A percentile compares a stretch with the other conserved stretches of the same genome.
Conservation (phyloP, 2,888 invertebrate species). For the Epinotia demarniana region DNA sequence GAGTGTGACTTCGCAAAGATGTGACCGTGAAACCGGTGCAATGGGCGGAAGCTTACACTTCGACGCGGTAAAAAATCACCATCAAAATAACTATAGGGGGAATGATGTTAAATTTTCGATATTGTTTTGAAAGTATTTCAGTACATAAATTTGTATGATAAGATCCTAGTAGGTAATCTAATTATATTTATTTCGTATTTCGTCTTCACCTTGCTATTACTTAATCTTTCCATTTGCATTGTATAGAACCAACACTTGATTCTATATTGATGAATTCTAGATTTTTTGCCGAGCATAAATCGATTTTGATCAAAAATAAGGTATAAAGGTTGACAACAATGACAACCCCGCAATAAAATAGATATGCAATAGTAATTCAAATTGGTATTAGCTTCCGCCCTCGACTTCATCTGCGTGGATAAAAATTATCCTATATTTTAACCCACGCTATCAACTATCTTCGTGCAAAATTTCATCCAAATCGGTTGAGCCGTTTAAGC, state of each 20-base stretch:
- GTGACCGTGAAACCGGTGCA: constrained; percentile 32
- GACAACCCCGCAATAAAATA: neutral
- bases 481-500: no score
- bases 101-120: neutral
- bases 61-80: constrained; percentile 5
- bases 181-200: no score
- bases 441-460: no score
- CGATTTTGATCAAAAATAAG: constrained; percentile 13
- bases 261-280: constrained; percentile 33
- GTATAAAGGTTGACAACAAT: neutral
- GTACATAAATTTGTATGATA: no score
- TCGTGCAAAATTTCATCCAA: no score
- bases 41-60: constrained; percentile 1
- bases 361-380: neutral
- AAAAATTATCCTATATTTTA: no score
- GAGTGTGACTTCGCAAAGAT: constrained; percentile 31
- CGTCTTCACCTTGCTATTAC: no score
- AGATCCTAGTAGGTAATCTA: no score
- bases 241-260: neutral
- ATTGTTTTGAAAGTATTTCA: no score
- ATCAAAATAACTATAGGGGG: neutral
- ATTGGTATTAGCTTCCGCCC: no score
- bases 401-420: no score
- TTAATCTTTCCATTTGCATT: no score
- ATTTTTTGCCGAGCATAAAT: constrained; percentile 22